Percentiles rank a stretch among this genome's conserved stretches.
Evolutionary conservation across 2,113 vertebrate species (phyloP).

Genomic region (Porphyrio hochstetteri): DNA sequence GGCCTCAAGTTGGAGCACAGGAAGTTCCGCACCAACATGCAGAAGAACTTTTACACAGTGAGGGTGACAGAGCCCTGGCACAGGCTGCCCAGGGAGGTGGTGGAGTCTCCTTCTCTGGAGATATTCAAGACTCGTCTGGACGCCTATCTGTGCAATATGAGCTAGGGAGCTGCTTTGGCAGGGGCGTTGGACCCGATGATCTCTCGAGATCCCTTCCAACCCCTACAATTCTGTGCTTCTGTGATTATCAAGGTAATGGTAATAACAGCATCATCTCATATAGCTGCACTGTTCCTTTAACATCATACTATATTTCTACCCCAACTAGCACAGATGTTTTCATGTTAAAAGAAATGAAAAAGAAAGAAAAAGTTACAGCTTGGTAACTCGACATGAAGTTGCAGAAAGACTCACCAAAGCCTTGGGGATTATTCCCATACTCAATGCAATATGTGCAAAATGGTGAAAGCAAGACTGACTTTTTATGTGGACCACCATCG

Average conservation of each 20-base stretch:
- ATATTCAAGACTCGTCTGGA: too few relatives aligned
- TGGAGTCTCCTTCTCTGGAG: too few relatives aligned
- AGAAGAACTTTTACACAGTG: too few relatives aligned
- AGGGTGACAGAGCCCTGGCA: too few relatives aligned
- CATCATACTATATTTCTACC: not conserved
- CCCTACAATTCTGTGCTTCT: too few relatives aligned
- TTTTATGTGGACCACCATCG: not conserved
- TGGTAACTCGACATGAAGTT: not conserved
- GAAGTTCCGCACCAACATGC: too few relatives aligned
- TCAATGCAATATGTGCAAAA: not conserved
- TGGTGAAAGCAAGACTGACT: not conserved
- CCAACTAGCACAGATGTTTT: not conserved
- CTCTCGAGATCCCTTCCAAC: too few relatives aligned
- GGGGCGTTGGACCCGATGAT: too few relatives aligned
- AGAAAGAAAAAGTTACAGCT: not conserved
- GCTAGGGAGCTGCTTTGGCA: too few relatives aligned
- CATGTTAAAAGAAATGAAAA: not conserved
- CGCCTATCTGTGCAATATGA: too few relatives aligned
- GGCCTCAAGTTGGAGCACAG: too few relatives aligned
- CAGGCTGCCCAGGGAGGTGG: too few relatives aligned
- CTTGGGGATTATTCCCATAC: not conserved
- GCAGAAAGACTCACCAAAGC: not conserved
- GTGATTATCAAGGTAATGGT: not conserved
- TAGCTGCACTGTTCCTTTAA: not conserved
- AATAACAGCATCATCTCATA: not conserved